Percentiles rank a stretch among this genome's conserved stretches.
phyloP scores from a whole-genome alignment of 2,113 vertebrate genomes.

The Barbus barbus region DNA sequence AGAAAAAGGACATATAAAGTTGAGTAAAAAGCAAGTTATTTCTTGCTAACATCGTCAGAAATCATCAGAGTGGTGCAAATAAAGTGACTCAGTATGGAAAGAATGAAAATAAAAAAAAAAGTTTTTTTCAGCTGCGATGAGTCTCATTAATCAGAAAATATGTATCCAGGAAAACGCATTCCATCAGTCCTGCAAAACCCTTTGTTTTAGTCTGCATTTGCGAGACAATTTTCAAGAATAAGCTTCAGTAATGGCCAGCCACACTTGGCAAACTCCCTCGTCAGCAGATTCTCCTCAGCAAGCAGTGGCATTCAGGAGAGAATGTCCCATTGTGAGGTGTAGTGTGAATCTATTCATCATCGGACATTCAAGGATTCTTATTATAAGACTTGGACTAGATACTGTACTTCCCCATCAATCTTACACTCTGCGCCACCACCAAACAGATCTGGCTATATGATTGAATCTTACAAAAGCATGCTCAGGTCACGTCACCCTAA shows the following conservation, averaged over 20 bases:
- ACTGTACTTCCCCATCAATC: conserved; percentile 7
- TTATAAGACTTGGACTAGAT: neutral
- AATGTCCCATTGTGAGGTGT: conserved; percentile 18
- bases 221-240: neutral
- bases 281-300: conserved; percentile 33
- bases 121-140: conserved; percentile 40
- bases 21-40: neutral
- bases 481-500: too few species aligned
- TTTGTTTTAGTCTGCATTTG: conserved; percentile 14
- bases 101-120: neutral
- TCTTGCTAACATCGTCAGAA: conserved; percentile 48
- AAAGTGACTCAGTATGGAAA: neutral
- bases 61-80: neutral
- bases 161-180: conserved; percentile 34
- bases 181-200: neutral
- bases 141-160: conserved; percentile 50
- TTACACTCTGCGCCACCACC: neutral
- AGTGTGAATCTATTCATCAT: conserved; percentile 28
- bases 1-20: neutral
- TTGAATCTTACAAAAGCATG: too few species aligned
- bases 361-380: neutral
- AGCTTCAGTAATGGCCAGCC: neutral
- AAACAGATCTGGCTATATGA: too few species aligned
- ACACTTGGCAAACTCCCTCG: conserved; percentile 11
- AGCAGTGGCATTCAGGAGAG: conserved; percentile 16